Evolutionary conservation across 1,140 invertebrate genomes (phyloP).

Genomic region (Zaprionus africanus): DNA sequence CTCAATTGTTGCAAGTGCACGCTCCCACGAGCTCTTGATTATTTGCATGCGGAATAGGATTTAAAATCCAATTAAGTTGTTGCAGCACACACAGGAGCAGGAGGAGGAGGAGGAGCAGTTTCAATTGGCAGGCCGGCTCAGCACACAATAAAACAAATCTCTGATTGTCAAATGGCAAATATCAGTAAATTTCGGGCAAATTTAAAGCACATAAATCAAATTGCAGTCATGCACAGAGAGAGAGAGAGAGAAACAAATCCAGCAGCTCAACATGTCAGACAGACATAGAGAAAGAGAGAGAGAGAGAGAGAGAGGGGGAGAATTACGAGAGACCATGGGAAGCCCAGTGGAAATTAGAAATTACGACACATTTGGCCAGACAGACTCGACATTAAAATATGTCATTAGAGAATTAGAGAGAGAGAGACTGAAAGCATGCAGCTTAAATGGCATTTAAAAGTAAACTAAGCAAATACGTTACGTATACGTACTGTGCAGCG

Average conservation of each 20-base stretch:
- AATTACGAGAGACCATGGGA: slow-evolving; percentile 1
- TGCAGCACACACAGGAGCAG: not conserved
- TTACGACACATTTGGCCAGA: slow-evolving; percentile 68
- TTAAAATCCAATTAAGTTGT: slow-evolving; percentile 12
- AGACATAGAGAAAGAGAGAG: not conserved
- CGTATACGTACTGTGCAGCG: not conserved
- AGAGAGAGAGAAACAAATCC: slow-evolving; percentile 15
- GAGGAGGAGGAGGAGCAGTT: not conserved
- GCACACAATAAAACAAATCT: slow-evolving; percentile 53
- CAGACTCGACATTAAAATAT: slow-evolving; percentile 71
- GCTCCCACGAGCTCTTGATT: not conserved
- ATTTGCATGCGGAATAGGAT: not conserved
- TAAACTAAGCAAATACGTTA: slow-evolving; percentile 71
- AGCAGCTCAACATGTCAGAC: slow-evolving; percentile 25
- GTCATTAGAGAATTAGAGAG: slow-evolving; percentile 72
- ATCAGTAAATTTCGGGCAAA: slow-evolving; percentile 45
- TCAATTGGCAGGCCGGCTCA: slow-evolving; percentile 39
- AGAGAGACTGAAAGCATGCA: slow-evolving; percentile 25
- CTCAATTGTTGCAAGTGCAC: not conserved
- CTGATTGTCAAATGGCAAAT: slow-evolving; percentile 43
- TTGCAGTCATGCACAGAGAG: slow-evolving; percentile 41
- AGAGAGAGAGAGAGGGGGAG: not conserved
- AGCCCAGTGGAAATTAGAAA: slow-evolving; percentile 65
- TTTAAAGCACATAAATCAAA: slow-evolving; percentile 78
- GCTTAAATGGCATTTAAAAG: slow-evolving; percentile 78